Evolutionary conservation across 2,888 invertebrate genomes (phyloP), one percentile per base, ranked within the genome.

Genomic region (Polyommatus icarus): DNA sequence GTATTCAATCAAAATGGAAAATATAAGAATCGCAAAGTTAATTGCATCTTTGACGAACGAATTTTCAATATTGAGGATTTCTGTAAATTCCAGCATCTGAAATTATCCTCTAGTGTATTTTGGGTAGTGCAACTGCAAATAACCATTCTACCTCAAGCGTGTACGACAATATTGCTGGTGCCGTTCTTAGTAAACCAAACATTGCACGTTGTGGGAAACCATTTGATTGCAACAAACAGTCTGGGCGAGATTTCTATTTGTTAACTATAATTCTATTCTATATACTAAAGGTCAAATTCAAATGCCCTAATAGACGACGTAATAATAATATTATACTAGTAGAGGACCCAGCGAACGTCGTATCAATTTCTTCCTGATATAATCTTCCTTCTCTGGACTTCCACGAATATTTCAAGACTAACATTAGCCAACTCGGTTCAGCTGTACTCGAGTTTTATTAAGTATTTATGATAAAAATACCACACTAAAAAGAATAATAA

Each of bases 81-180:
- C 61, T 29, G 29, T 24, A 24, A 67, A 6, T 67, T 67, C 1
- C 67, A 6, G 3, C 67, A 67, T 29, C 67, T 72, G 36, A 40
- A 72, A 72, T 40, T 20, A 72, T 72, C 18, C 20, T 6, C 40
- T 20, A 3, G 20, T 72, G 72, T 72, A 40, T n/a, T 40, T 72
- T 72, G 40, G 72, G 72, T 72, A 72, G 73, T 73, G 73, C 73
- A 46, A 46, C 40, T 24, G 46, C 50, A 50, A 73, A 73, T 73
- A 50, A 73, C 73, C 40, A 72, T 73, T 46, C 46, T 67, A 73
- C 50, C 72, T 72, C 73, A 50, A 50, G 73, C 50, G 73, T 46
- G 46, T 20, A 46, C 73, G 50, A 73, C 73, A 73, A 73, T 73
- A 50, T 73, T 50, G 73, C 73, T 71, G 32, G 18, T 36, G 46